Percentiles rank a stretch among this genome's conserved stretches.
These are phyloP conservation scores for Gallirallus australis DNA, from an alignment of 2,797 vertebrate genomes.

Conservation along the genomic window DNA sequence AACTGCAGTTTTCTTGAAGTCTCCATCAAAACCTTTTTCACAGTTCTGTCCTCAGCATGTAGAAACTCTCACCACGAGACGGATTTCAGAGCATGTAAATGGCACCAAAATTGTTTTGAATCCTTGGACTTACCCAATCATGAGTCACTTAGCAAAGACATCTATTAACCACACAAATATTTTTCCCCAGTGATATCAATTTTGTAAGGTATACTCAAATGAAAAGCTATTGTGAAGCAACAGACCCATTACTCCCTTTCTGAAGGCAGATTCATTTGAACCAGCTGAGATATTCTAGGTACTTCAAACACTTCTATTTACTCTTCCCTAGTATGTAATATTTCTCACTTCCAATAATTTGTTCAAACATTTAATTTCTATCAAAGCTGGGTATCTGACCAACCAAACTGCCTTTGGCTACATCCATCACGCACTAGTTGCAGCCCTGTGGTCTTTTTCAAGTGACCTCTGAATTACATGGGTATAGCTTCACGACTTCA, in stretches of 20 bases:
- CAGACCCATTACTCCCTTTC: background rate
- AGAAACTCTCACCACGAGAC: background rate
- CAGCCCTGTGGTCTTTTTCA: background rate
- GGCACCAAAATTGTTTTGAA: background rate
- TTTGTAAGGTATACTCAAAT: background rate
- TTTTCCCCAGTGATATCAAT: background rate
- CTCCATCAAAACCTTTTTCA: background rate
- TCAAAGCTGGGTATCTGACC: background rate
- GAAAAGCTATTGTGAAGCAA: background rate
- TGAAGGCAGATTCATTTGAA: background rate
- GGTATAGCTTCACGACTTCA: background rate
- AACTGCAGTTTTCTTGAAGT: background rate
- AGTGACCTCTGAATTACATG: background rate
- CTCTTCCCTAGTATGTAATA: background rate
- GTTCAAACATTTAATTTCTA: background rate
- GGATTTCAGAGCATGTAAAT: background rate
- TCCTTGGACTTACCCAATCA: background rate
- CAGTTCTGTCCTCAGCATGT: background rate
- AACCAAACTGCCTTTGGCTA: background rate
- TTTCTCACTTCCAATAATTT: background rate
- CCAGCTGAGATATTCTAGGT: background rate
- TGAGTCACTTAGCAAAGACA: background rate
- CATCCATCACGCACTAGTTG: fast-evolving
- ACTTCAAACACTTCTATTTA: background rate
- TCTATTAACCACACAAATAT: background rate